Evolutionary conservation across 2,113 vertebrate species (phyloP), one percentile per base, ranked within the genome.

Genomic region (Grammomys dolichurus): DNA sequence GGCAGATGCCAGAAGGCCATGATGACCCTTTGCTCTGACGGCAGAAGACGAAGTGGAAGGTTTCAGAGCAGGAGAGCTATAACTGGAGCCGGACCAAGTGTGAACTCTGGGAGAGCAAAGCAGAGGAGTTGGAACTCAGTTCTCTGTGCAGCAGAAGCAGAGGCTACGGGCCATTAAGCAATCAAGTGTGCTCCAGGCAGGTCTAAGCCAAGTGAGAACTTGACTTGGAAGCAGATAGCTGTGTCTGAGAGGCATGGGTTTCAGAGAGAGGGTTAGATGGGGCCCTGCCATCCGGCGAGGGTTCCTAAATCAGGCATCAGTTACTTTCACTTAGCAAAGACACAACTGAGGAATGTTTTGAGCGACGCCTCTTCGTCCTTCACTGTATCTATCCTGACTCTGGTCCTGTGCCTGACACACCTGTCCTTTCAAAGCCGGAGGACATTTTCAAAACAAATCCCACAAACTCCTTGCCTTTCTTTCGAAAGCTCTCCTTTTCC

Each of bases 361-460:
- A 28, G 76, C 24, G 65, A 31, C 48, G 69, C 13, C 43, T 93
- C 65, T 36, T 63, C 51, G 86, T 43, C 85, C 75, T 93, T n/a
- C 22, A 2, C 46, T 85, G 88, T 95, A 80, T 36, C 11, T 26
- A 14, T 13, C 54, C 85, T 77, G 92, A 77, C 22, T 85, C 63
- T 33, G 24, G 90, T 81, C 87, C 14, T 3, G 65, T 31, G 40
- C 26, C 56, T 31, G 48, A 43, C 63, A 84, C 88, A 91, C 93
- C 94, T 95, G 95, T 84, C 46, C 46, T 93, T 92, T 93, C 70
- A 90, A 95, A 91, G 69, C 93, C 90, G 20, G 43, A 63, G 92
- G 95, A 56, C 56, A 89, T 93, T 95, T 97, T 93, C 70, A 95
- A 89, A 97, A 77, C 63, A 85, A 95, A 89, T n/a, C 63, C 0